A percentile compares a stretch with the other conserved stretches of the same genome.
Evolutionary conservation across 1,140 invertebrate species (phyloP).

Genomic region (Anadara kagoshimensis): DNA sequence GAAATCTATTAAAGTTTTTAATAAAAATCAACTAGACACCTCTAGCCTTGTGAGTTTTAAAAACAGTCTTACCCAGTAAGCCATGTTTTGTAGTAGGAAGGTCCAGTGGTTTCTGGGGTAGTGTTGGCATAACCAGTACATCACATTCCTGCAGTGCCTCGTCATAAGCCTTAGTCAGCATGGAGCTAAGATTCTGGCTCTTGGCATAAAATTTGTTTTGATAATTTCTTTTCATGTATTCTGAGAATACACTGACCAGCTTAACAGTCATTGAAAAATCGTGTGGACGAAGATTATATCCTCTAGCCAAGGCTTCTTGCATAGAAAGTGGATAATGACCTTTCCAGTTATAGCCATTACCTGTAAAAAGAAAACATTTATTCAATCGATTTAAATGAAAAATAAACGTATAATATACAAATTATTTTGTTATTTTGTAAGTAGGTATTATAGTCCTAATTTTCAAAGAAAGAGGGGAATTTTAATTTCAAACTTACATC

Average conservation of each 20-base stretch:
- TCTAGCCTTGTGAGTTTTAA: too few species aligned
- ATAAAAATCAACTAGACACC: too few species aligned
- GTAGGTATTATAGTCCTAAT: not conserved
- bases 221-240: conserved; percentile 45
- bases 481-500: too few species aligned
- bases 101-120: conserved; percentile 42
- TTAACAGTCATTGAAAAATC: conserved; percentile 31
- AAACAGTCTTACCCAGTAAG: not conserved
- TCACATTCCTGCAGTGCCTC: conserved; percentile 52
- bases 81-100: conserved; percentile 32
- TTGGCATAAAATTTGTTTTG: conserved; percentile 51
- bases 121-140: conserved; percentile 59
- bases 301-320: conserved; percentile 32
- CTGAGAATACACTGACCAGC: conserved; percentile 18
- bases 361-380: not conserved
- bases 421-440: not conserved
- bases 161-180: conserved; percentile 46
- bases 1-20: too few species aligned
- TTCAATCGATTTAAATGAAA: not conserved
- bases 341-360: conserved; percentile 21
- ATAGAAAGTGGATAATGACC: conserved; percentile 27
- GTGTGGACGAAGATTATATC: conserved; percentile 9
- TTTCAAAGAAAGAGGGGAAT: too few species aligned
- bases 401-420: not conserved
- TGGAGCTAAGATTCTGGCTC: conserved; percentile 39